A percentile compares a stretch with the other conserved stretches of the same genome.
Evolutionary conservation across 2,113 vertebrate species (phyloP).

Genomic region (Tetraodon nigroviridis): DNA sequence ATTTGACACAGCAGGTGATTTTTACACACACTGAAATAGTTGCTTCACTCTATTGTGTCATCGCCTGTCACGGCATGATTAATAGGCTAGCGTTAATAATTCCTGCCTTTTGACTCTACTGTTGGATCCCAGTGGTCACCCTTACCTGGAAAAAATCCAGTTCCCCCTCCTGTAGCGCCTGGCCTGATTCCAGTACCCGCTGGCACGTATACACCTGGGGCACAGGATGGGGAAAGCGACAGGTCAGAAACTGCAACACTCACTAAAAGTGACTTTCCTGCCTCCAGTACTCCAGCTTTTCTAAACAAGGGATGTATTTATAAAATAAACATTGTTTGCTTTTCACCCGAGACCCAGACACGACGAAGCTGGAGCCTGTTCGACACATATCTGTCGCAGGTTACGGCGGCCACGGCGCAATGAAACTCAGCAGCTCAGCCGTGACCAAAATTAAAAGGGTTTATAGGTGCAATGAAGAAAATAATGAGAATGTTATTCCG

Average conservation of each 20-base stretch:
- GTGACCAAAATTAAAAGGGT: slow-evolving; percentile 9
- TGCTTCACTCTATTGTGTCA: too few species aligned
- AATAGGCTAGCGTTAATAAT: too few species aligned
- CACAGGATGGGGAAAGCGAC: slow-evolving; percentile 23
- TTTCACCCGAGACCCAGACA: slow-evolving; percentile 42
- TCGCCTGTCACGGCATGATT: too few species aligned
- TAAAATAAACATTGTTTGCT: slow-evolving; percentile 33
- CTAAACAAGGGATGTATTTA: slow-evolving; percentile 38
- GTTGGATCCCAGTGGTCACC: slow-evolving; percentile 19
- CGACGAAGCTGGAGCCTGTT: slow-evolving; percentile 21
- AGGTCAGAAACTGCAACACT: slow-evolving; percentile 5
- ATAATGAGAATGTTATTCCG: slow-evolving; percentile 41
- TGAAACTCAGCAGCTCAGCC: slow-evolving; percentile 23
- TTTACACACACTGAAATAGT: too few species aligned
- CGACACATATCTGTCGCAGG: slow-evolving; percentile 17
- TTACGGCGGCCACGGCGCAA: slow-evolving; percentile 20
- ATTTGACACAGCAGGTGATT: too few species aligned
- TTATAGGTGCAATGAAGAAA: slow-evolving; percentile 39
- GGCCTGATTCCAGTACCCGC: slow-evolving; percentile 56
- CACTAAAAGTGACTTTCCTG: not conserved
- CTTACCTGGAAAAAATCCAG: slow-evolving; percentile 72
- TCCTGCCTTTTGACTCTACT: slow-evolving; percentile 4
- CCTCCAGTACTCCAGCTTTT: slow-evolving; percentile 15
- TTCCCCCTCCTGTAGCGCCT: slow-evolving; percentile 58
- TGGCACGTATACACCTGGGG: slow-evolving; percentile 74